phyloP scores from a whole-genome alignment of 1,140 invertebrate species.

The Aleiodes sp. region DNA sequence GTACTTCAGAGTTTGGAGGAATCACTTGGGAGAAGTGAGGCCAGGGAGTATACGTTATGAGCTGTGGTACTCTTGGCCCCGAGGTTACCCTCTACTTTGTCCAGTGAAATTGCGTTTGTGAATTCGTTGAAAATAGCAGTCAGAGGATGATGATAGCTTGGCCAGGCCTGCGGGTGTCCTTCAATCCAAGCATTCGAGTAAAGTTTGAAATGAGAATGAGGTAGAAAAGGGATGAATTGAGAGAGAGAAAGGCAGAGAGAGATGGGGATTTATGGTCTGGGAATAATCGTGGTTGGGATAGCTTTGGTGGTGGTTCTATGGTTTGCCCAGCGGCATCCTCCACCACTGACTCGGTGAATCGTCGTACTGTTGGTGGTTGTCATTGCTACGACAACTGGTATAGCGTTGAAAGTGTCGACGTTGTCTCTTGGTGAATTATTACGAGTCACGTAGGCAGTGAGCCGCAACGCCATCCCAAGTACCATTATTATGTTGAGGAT shows the following conservation, averaged over 20 bases:
- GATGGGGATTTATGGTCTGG: conserved; percentile 4
- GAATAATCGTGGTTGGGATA: conserved; percentile 4
- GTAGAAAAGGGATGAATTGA: background rate
- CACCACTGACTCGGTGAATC: background rate
- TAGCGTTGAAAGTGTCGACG: conserved; percentile 10
- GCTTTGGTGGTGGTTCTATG: background rate
- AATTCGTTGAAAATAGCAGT: conserved; percentile 32
- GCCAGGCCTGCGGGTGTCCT: conserved; percentile 9
- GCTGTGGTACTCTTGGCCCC: background rate
- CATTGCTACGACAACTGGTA: background rate
- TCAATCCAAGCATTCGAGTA: background rate
- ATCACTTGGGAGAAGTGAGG: conserved; percentile 18
- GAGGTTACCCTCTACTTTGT: conserved; percentile 20
- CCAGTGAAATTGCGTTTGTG: conserved; percentile 32
- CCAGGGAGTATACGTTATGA: conserved; percentile 2
- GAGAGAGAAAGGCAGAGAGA: background rate
- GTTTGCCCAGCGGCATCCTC: conserved; percentile 2
- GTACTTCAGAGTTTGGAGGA: conserved; percentile 19
- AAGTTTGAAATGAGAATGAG: background rate
- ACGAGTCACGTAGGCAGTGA: conserved; percentile 43
- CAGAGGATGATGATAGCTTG: conserved; percentile 13
- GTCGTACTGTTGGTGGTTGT: background rate
- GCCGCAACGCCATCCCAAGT: conserved; percentile 27
- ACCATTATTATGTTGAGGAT: conserved; percentile 41
- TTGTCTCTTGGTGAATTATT: conserved; percentile 39